These are phyloP conservation scores for Arrhopalites spinosus DNA, from an alignment of 2,888 invertebrate genomes.

Conservation along the genomic window DNA sequence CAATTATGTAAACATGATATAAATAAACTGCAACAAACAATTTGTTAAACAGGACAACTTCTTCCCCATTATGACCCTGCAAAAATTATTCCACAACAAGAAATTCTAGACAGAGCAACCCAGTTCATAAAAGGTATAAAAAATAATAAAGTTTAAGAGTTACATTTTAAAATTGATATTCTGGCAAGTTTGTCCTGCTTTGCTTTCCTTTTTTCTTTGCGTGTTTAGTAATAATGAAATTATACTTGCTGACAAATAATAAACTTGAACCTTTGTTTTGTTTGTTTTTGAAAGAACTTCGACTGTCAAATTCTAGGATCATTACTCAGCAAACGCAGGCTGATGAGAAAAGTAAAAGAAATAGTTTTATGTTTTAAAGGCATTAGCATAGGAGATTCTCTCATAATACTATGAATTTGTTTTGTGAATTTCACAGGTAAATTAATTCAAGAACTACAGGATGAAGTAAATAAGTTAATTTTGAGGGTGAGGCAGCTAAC, in stretches of 20 bases:
- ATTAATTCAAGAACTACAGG: constrained; percentile 53
- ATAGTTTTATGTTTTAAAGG: background rate
- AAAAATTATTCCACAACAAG: constrained; percentile 50
- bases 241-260: too few relatives aligned
- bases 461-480: constrained; percentile 55
- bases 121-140: too few relatives aligned
- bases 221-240: too few relatives aligned
- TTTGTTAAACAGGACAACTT: constrained; percentile 49
- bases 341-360: constrained; percentile 52
- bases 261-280: too few relatives aligned
- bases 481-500: constrained; percentile 54
- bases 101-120: constrained; percentile 48
- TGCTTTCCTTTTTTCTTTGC: too few relatives aligned
- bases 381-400: background rate
- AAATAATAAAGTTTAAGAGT: too few relatives aligned
- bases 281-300: constrained; percentile 54
- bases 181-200: too few relatives aligned
- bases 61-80: constrained; percentile 55
- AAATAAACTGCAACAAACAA: too few relatives aligned
- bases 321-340: constrained; percentile 48
- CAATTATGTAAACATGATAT: too few relatives aligned
- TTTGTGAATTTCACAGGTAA: constrained; percentile 43
- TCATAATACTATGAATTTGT: background rate
- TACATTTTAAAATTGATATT: too few relatives aligned
- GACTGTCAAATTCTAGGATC: constrained; percentile 53